A percentile compares a stretch with the other conserved stretches of the same genome.
Evolutionary conservation across 2,888 invertebrate species (phyloP).

Genomic region (Shargacucullia verbasci): DNA sequence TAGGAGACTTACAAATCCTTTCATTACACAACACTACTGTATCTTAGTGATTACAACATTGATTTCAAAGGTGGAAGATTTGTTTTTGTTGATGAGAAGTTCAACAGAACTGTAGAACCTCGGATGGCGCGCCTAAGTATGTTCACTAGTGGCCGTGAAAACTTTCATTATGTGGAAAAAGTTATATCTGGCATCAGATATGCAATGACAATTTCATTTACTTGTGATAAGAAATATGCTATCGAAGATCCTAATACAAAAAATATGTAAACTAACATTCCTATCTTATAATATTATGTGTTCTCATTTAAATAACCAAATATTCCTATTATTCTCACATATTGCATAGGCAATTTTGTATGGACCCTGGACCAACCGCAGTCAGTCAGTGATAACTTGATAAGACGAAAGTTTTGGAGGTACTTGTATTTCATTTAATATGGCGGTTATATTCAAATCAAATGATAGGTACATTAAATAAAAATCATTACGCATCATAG

Average conservation of each 20-base stretch:
- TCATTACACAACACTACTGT: constrained; percentile 95
- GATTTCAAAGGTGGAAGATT: constrained; percentile 96
- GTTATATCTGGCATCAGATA: constrained; percentile 93
- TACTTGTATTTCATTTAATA: too few species aligned
- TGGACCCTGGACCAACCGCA: too few species aligned
- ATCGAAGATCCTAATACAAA: constrained; percentile 88
- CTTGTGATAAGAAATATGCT: constrained; percentile 92
- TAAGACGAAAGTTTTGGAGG: too few species aligned
- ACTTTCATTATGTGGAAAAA: constrained; percentile 94
- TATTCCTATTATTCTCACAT: too few species aligned
- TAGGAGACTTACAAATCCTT: constrained; percentile 96
- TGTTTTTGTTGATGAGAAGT: constrained; percentile 92
- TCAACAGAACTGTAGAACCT: constrained; percentile 93
- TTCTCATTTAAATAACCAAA: constrained; percentile 18
- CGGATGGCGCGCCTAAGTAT: constrained; percentile 93
- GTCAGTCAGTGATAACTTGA: too few species aligned
- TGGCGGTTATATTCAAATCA: too few species aligned
- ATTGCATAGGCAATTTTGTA: too few species aligned
- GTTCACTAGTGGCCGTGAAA: constrained; percentile 96
- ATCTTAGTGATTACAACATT: constrained; percentile 92
- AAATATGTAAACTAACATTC: constrained; percentile 57
- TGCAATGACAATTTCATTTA: constrained; percentile 96
- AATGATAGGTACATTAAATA: too few species aligned
- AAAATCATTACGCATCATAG: too few species aligned
- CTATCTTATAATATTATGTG: constrained; percentile 18